Conservation (phyloP, 2,797 vertebrate species). For the Picus viridis region DNA sequence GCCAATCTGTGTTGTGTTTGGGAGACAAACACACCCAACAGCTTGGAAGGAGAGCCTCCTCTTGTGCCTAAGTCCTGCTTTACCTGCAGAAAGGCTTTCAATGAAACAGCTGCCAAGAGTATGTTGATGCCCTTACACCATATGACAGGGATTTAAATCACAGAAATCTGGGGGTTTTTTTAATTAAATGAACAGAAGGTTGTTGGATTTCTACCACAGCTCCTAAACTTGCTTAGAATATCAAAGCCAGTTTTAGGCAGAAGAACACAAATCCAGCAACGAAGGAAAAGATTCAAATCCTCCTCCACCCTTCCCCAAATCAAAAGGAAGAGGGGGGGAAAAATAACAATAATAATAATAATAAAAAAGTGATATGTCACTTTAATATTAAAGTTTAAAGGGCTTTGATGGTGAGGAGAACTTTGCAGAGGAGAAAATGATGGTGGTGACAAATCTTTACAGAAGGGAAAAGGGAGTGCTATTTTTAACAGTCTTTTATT, state of each 20-base stretch:
- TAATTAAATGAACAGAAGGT: background rate
- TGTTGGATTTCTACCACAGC: background rate
- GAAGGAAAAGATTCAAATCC: slow-evolving; percentile 13
- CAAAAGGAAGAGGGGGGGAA: background rate
- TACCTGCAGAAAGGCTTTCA: background rate
- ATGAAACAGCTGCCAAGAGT: background rate
- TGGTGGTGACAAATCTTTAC: slow-evolving; percentile 51
- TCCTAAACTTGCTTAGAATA: slow-evolving; percentile 32
- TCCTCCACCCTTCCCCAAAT: background rate
- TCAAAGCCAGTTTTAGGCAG: background rate
- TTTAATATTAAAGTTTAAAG: slow-evolving; percentile 42
- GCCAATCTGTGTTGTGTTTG: background rate
- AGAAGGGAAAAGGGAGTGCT: slow-evolving; percentile 39
- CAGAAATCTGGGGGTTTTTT: too few relatives aligned
- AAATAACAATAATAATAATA: background rate
- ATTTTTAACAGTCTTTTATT: slow-evolving; percentile 57
- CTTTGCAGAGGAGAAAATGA: slow-evolving; percentile 37
- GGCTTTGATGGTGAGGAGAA: slow-evolving; percentile 23
- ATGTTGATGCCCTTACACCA: background rate
- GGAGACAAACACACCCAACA: background rate
- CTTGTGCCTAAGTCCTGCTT: background rate
- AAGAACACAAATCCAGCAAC: background rate
- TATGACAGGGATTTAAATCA: background rate
- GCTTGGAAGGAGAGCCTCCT: background rate
- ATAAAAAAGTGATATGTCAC: background rate